Base-by-base conservation (phyloP, 64 coral and sea anemone genomes). In the Actinia equina region DNA sequence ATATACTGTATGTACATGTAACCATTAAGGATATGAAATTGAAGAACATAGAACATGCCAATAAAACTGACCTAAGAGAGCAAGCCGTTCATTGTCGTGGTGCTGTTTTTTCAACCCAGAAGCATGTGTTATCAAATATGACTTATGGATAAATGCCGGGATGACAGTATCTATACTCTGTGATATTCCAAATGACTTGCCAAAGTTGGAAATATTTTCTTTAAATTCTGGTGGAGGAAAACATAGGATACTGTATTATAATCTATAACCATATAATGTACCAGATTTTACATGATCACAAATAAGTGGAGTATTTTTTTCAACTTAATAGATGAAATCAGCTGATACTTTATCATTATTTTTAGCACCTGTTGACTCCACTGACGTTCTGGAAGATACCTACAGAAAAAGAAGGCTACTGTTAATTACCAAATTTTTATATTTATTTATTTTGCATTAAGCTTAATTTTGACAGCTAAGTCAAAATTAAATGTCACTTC, bases 61-160 rank as follows among this genome's bases (percentile, higher is more conserved):
- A 57, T 57, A 12, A 57, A 57, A 65, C 62, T 65, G 15, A 93
- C 92, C 91, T 71, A 93, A 59, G 6, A 93, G 83, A 83, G 89
- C 81, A 56, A 98, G 92, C 56, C 80, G 89, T 59, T 98, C 95
- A 89, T 98, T 94, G 44, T 88, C 77, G 16, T 88, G 61, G 77
- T 91, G 61, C 17, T 62, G 43, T 2, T 79, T 77, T 43, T 88
- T 71, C 42, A 98, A 57, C 82, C 64, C 63, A 9, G 71, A 55
- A 7, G 43, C 77, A 88, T 94, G 88, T 86, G 89, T 49, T 89
- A 94, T 52, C 60, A 98, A 85, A 79, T 91, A 98, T 52, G 95
- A 98, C 86, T 94, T 93, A n/a, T 98, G 95, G 52, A 88, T 86
- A 44, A 98, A 98, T 65, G 92, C 92, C 22, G 95, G 43, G 41